These are phyloP conservation scores for Caerostris darwini DNA, from an alignment of 1,140 invertebrate species.

Conservation along the genomic window DNA sequence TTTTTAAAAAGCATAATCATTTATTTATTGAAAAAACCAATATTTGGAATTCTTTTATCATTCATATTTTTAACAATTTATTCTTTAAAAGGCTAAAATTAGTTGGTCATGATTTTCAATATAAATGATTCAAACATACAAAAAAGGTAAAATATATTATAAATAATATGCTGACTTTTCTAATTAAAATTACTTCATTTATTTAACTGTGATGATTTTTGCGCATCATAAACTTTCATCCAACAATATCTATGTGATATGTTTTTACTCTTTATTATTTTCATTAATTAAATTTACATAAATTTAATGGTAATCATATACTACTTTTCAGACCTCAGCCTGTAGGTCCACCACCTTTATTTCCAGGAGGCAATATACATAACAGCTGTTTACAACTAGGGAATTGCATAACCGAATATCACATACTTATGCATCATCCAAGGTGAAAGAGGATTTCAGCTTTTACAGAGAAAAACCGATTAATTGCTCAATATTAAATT, in stretches of 20 bases:
- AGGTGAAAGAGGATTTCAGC: constrained; percentile 48
- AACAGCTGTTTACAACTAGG: constrained; percentile 62
- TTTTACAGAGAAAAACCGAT: no score
- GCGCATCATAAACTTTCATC: no score
- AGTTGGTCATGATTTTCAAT: background rate
- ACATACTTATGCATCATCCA: constrained; percentile 76
- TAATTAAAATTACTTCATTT: no score
- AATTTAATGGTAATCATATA: no score
- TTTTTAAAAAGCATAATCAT: background rate
- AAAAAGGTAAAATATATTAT: no score
- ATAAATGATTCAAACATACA: background rate
- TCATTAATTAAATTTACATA: no score
- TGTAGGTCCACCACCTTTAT: constrained; percentile 64
- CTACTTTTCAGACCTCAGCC: constrained; percentile 66
- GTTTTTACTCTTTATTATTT: background rate
- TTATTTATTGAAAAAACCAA: background rate
- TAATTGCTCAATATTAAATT: background rate
- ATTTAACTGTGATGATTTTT: no score
- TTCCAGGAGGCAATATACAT: constrained; percentile 74
- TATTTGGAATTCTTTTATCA: background rate
- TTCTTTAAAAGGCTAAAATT: background rate
- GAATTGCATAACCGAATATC: constrained; percentile 77
- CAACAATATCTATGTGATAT: no score
- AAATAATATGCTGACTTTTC: no score
- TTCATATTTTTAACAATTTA: background rate